Percentiles rank a stretch among this genome's conserved stretches.
Evolutionary conservation across 2,888 invertebrate species (phyloP).

Genomic region (Cheilosia vulpina): DNA sequence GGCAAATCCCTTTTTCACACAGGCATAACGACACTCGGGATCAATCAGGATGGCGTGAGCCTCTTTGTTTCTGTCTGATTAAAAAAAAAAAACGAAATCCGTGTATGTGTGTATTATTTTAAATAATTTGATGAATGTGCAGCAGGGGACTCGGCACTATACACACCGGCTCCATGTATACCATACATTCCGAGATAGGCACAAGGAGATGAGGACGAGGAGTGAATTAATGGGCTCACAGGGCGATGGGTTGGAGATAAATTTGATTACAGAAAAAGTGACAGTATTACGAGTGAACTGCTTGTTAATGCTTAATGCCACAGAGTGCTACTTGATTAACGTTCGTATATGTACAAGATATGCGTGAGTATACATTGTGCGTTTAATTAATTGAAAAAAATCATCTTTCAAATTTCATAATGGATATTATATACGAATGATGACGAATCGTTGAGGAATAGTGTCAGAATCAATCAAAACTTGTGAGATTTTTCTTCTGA

Average conservation of each 20-base stretch:
- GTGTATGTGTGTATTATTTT: constrained; percentile 67
- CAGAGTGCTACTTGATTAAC: constrained; percentile 69
- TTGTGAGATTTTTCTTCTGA: too few species aligned
- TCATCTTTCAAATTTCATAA: constrained; percentile 71
- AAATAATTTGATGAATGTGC: constrained; percentile 75
- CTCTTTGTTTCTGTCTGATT: constrained; percentile 76
- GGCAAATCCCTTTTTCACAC: constrained; percentile 70
- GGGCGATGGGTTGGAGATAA: constrained; percentile 73
- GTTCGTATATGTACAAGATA: neutral
- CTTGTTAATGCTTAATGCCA: constrained; percentile 74
- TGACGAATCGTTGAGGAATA: neutral
- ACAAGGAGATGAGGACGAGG: constrained; percentile 56
- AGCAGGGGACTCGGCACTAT: constrained; percentile 53
- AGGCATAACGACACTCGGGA: constrained; percentile 69
- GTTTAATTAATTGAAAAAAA: constrained; percentile 71
- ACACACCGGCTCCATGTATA: neutral
- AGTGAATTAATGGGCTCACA: constrained; percentile 73
- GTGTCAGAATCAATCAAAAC: neutral
- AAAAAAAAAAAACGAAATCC: constrained; percentile 46
- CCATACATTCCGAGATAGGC: neutral
- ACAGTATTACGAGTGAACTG: constrained; percentile 74
- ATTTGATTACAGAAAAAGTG: constrained; percentile 75
- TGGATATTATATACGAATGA: constrained; percentile 39
- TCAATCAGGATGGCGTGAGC: constrained; percentile 73
- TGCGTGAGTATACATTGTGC: constrained; percentile 9